phyloP scores from a whole-genome alignment of 2,113 vertebrate genomes.

The Hippoglossus stenolepis region DNA sequence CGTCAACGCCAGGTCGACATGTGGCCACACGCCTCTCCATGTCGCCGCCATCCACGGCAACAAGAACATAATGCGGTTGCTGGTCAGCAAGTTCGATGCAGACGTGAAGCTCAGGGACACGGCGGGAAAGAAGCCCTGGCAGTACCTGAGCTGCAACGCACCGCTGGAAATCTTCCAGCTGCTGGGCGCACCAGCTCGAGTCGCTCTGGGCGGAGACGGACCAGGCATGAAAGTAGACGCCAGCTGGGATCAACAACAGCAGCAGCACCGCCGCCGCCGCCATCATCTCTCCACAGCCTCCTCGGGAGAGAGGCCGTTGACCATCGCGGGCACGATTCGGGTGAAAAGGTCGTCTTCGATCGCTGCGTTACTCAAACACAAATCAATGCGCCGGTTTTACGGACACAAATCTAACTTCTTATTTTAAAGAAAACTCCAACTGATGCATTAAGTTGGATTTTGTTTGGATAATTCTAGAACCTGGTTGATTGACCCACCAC shows the following conservation, averaged over 20 bases:
- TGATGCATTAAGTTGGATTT: background rate
- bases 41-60: slow-evolving; percentile 91
- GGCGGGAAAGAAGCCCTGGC: slow-evolving; percentile 91
- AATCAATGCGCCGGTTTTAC: slow-evolving; percentile 52
- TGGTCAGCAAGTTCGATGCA: slow-evolving; percentile 88
- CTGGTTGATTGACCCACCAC: no score
- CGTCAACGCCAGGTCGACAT: slow-evolving; percentile 82
- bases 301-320: slow-evolving; percentile 1
- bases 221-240: fast-evolving
- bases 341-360: slow-evolving; percentile 80
- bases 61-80: slow-evolving; percentile 85
- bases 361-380: slow-evolving; percentile 81
- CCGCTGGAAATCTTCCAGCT: slow-evolving; percentile 86
- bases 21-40: slow-evolving; percentile 93
- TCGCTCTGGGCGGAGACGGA: background rate
- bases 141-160: slow-evolving; percentile 82
- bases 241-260: background rate
- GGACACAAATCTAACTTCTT: slow-evolving; percentile 36
- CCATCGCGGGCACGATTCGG: background rate
- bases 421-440: background rate
- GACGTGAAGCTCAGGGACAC: slow-evolving; percentile 85
- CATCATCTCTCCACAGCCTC: slow-evolving; percentile 52
- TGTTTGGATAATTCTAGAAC: no score
- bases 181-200: slow-evolving; percentile 82
- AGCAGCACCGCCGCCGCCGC: background rate